Conservation (phyloP, 2,797 vertebrate genomes). For the Nyctalus aviator region DNA sequence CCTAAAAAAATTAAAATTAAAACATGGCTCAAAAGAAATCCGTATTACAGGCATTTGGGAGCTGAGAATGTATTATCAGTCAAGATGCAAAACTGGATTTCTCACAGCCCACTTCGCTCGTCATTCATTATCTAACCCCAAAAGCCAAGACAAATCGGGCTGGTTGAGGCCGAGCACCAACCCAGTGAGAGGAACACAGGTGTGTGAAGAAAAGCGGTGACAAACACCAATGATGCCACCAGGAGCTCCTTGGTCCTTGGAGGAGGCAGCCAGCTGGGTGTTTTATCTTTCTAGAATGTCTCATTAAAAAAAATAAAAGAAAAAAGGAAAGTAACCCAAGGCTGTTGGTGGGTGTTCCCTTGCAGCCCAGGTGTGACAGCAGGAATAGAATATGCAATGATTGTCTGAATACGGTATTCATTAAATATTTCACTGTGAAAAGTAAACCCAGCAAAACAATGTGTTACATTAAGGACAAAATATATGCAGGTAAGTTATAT, state of each 20-base stretch:
- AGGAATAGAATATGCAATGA: neutral
- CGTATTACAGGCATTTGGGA: neutral
- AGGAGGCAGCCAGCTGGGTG: neutral
- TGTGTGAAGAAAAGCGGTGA: neutral
- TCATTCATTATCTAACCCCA: neutral
- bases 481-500: neutral
- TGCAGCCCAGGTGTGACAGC: neutral
- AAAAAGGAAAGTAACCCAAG: neutral
- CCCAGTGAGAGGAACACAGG: neutral
- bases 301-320: neutral
- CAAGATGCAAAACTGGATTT: neutral
- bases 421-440: slow-evolving; percentile 38
- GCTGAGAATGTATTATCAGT: neutral
- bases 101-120: neutral
- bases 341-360: neutral
- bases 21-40: neutral
- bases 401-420: neutral
- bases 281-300: slow-evolving; percentile 43
- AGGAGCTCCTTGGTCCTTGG: neutral
- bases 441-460: neutral
- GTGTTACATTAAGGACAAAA: neutral
- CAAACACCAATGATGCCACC: neutral
- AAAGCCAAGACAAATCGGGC: neutral
- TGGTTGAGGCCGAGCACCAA: neutral
- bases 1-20: neutral